Evolutionary conservation across 2,113 vertebrate genomes (phyloP).

Genomic region (Trematomus loennbergii): DNA sequence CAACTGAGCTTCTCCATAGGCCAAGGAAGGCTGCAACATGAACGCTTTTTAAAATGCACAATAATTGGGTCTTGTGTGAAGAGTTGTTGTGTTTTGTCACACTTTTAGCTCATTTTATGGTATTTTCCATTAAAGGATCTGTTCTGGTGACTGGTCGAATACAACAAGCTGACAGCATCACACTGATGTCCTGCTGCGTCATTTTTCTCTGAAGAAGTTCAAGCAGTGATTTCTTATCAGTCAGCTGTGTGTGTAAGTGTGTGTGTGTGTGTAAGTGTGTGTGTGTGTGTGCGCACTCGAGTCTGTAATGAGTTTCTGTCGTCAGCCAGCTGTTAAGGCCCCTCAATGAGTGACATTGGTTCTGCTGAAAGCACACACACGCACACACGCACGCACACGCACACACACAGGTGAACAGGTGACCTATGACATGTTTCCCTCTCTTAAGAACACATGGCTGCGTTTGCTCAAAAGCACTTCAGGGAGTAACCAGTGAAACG

Average conservation of each 20-base stretch:
- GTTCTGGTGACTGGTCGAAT: not conserved
- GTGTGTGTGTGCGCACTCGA: not conserved
- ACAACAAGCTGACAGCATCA: not conserved
- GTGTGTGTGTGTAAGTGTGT: too few relatives aligned
- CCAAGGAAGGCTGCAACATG: too few relatives aligned
- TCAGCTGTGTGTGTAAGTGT: not conserved
- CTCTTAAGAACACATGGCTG: constrained; percentile 34
- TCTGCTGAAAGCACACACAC: constrained; percentile 16
- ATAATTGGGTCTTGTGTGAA: too few relatives aligned
- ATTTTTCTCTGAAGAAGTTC: not conserved
- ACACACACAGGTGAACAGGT: not conserved
- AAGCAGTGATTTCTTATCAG: not conserved
- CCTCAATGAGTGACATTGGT: not conserved
- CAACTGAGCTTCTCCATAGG: not conserved
- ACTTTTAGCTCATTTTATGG: not conserved
- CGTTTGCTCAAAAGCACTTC: constrained; percentile 8
- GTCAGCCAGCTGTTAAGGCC: constrained; percentile 35
- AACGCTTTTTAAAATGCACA: too few relatives aligned
- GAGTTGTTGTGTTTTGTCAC: not conserved
- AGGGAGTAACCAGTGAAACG: constrained; percentile 8
- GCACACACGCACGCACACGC: too few relatives aligned
- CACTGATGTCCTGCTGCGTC: not conserved
- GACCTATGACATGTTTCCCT: constrained; percentile 21
- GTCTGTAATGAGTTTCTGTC: constrained; percentile 40
- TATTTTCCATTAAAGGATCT: not conserved